Percentiles rank a stretch among this genome's conserved stretches.
These are phyloP conservation scores for Eueides isabella DNA, from an alignment of 1,140 invertebrate genomes.

Conservation along the genomic window DNA sequence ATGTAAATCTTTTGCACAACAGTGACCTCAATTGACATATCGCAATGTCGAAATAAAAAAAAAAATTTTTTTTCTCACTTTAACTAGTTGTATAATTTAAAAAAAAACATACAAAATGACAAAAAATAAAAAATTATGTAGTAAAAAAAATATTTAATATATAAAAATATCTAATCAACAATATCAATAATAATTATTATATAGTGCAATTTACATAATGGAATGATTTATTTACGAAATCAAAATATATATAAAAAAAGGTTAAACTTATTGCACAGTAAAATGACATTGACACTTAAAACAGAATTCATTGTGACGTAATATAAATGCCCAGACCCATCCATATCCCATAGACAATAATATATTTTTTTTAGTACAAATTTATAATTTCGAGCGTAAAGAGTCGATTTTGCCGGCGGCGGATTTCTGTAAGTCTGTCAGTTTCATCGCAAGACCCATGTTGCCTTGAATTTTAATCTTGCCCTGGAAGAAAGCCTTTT, in stretches of 20 bases:
- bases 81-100: not conserved
- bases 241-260: conserved; percentile 6
- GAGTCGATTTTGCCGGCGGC: conserved; percentile 88
- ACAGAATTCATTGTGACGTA: conserved; percentile 12
- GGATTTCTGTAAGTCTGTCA: conserved; percentile 91
- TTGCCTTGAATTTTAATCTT: conserved; percentile 98
- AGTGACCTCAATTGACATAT: no score
- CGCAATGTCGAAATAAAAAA: no score
- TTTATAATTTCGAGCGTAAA: conserved; percentile 89
- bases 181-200: conserved; percentile 25
- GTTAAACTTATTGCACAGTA: not conserved
- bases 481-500: conserved; percentile 99
- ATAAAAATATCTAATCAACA: conserved; percentile 59
- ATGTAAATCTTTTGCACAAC: no score
- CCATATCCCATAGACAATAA: conserved; percentile 49
- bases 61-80: no score
- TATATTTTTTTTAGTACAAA: conserved; percentile 10
- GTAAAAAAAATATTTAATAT: conserved; percentile 38
- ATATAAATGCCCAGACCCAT: conserved; percentile 55
- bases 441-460: conserved; percentile 97
- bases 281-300: conserved; percentile 10
- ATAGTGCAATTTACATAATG: conserved; percentile 51
- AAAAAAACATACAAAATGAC: not conserved
- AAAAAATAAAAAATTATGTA: not conserved
- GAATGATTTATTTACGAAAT: conserved; percentile 56